Percentiles rank a stretch among this genome's conserved stretches.
phyloP scores from a whole-genome alignment of 2,113 vertebrate species.

The Podarcis cretensis region DNA sequence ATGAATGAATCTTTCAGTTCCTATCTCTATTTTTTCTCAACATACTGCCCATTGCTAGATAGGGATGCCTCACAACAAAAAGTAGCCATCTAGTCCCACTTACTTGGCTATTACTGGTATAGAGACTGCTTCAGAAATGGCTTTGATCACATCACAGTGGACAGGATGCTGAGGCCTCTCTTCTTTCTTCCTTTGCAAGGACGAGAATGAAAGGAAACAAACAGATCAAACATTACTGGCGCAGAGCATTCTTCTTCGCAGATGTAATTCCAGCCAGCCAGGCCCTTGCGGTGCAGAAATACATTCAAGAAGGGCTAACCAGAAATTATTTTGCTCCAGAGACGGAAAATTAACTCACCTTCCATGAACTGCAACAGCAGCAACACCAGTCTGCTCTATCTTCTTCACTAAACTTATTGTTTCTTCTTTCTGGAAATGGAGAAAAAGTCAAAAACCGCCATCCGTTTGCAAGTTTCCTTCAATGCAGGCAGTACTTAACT shows the following conservation, averaged over 20 bases:
- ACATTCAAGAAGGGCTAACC: background rate
- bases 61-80: background rate
- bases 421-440: slow-evolving; percentile 84
- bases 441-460: background rate
- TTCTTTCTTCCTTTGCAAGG: slow-evolving; percentile 88
- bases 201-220: slow-evolving; percentile 23
- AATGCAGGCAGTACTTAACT: background rate
- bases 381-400: slow-evolving; percentile 91
- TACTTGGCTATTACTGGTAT: slow-evolving; percentile 97
- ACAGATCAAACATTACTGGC: slow-evolving; percentile 32
- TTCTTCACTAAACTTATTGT: slow-evolving; percentile 87
- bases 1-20: background rate
- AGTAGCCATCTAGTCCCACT: slow-evolving; percentile 53
- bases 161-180: slow-evolving; percentile 93
- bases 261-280: background rate
- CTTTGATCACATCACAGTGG: slow-evolving; percentile 90
- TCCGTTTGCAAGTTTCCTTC: slow-evolving; percentile 1
- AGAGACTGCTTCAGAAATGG: slow-evolving; percentile 84
- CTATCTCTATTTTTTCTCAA: background rate
- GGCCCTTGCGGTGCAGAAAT: background rate
- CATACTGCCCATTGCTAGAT: background rate
- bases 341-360: slow-evolving; percentile 77
- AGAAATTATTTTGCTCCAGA: background rate
- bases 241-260: slow-evolving; percentile 26
- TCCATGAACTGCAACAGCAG: slow-evolving; percentile 94